Percentiles rank a stretch among this genome's conserved stretches.
These are phyloP conservation scores for Athene cunicularia DNA, from an alignment of 2,113 vertebrate genomes.

Conservation along the genomic window DNA sequence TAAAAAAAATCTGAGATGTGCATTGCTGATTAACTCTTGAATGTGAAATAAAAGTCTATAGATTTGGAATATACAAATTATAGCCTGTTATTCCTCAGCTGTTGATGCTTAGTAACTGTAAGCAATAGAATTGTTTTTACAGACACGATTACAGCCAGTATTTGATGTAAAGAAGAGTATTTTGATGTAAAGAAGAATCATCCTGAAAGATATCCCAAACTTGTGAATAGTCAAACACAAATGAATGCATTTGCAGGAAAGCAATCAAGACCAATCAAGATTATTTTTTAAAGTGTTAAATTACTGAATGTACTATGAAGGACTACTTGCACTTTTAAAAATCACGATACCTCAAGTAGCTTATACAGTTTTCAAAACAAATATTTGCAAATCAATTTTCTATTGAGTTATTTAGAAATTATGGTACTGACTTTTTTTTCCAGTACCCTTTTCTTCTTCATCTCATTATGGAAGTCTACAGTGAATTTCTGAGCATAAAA, in stretches of 20 bases:
- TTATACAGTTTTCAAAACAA: not conserved
- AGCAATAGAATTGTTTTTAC: not conserved
- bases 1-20: not conserved
- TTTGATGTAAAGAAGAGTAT: not conserved
- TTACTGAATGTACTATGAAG: not conserved
- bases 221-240: not conserved
- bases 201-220: not conserved
- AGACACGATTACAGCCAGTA: not conserved
- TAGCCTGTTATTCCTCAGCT: not conserved
- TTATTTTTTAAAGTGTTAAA: not conserved
- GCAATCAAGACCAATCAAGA: not conserved
- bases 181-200: not conserved
- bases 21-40: not conserved
- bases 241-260: not conserved
- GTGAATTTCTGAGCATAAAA: not conserved
- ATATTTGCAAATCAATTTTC: not conserved
- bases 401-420: not conserved
- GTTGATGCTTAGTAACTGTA: not conserved
- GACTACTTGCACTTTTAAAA: not conserved
- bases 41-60: not conserved
- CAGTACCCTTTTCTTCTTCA: not conserved
- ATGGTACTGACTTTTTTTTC: not conserved
- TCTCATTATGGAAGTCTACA: not conserved
- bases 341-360: fast-evolving
- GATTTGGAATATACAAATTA: not conserved